These are phyloP conservation scores for Epinotia ramella DNA, from an alignment of 2,888 invertebrate genomes.

Conservation along the genomic window DNA sequence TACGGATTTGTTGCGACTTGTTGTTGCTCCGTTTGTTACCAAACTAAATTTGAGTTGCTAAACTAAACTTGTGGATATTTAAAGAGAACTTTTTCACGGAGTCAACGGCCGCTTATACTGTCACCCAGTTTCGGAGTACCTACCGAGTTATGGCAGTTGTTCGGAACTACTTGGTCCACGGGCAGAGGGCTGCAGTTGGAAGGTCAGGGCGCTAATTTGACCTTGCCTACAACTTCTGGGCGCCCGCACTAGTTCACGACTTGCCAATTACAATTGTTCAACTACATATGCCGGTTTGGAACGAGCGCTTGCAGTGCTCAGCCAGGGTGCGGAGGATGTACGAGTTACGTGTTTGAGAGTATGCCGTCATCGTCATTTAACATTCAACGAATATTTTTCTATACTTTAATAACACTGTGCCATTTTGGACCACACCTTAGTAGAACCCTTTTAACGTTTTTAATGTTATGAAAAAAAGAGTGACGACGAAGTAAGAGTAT, in stretches of 20 bases:
- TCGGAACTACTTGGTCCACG: conserved; percentile 81
- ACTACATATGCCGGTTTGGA: conserved; percentile 49
- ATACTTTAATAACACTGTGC: too few relatives aligned
- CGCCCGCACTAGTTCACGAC: conserved; percentile 54
- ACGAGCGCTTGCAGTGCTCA: conserved; percentile 4
- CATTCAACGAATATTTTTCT: too few relatives aligned
- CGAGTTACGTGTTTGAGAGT: neutral
- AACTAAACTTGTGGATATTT: conserved; percentile 85
- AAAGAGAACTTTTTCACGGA: conserved; percentile 85
- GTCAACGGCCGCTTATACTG: conserved; percentile 84
- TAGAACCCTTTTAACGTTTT: too few relatives aligned
- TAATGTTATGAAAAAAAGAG: neutral
- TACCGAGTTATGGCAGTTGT: conserved; percentile 85
- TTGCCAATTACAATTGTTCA: conserved; percentile 60
- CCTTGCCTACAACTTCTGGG: conserved; percentile 78
- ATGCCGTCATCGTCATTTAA: neutral
- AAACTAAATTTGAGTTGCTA: conserved; percentile 85
- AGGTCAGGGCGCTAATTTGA: conserved; percentile 83
- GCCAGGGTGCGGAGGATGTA: neutral
- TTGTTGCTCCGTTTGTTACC: conserved; percentile 83
- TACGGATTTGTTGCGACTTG: conserved; percentile 81
- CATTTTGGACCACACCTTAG: too few relatives aligned
- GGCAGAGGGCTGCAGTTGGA: conserved; percentile 78
- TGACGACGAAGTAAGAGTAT: neutral
- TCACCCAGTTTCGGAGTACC: conserved; percentile 84